Conservation (phyloP, 2,113 vertebrate genomes). For the Cyanoramphus novaezelandiae region DNA sequence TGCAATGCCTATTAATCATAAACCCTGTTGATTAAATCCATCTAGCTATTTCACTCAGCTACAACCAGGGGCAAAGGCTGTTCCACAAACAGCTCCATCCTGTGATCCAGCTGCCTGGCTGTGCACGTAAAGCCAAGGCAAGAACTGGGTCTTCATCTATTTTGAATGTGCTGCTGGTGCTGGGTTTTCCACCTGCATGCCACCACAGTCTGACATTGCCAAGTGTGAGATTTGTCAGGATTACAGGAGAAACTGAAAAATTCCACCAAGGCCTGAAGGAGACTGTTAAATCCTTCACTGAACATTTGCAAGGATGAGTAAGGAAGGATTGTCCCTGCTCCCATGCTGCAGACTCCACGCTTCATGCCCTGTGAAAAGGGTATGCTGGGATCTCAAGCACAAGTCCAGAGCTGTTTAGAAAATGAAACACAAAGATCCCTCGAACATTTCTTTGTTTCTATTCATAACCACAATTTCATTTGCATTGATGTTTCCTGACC, state of each 20-base stretch:
- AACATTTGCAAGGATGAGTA: background rate
- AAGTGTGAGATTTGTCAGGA: background rate
- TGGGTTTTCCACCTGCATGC: background rate
- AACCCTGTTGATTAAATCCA: background rate
- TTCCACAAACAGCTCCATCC: background rate
- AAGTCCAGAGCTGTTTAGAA: constrained; percentile 12
- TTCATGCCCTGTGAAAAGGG: background rate
- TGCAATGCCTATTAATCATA: background rate
- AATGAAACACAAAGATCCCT: constrained; percentile 7
- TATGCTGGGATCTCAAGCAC: background rate
- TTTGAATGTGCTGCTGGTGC: background rate
- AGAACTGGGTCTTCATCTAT: background rate
- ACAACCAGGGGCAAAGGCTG: background rate
- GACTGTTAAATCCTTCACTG: background rate
- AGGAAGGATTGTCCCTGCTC: background rate
- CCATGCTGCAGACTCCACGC: background rate
- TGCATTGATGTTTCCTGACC: constrained; percentile 47
- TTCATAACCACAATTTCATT: constrained; percentile 53
- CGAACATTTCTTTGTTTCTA: constrained; percentile 7
- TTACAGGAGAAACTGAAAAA: background rate
- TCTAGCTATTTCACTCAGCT: background rate
- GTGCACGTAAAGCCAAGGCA: background rate
- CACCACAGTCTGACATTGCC: fast-evolving
- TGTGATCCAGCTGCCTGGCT: background rate
- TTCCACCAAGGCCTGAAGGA: background rate